Evolutionary conservation across 2,113 vertebrate species (phyloP), one percentile per base, ranked within the genome.

Genomic region (Colistium nudipinnis): DNA sequence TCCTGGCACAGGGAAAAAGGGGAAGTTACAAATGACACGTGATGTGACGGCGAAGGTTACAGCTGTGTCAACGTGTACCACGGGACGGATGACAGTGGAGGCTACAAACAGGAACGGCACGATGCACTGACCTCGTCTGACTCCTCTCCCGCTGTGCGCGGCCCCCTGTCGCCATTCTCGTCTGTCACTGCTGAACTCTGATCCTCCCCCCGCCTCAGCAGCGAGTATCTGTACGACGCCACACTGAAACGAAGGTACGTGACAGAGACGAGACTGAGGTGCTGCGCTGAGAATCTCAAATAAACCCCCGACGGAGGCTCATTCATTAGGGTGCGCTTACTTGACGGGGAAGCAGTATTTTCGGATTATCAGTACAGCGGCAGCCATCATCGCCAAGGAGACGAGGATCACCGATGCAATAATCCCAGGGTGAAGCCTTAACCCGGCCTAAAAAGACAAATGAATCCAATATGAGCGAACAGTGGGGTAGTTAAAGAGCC

Each of bases 311-410:
- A 24, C 70, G 68, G 62, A 63, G 38, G 49, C 71, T 74, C 70
- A 72, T 68, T 70, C n/a, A 59, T 65, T 61, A 27, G 79, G 67
- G 71, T 62, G 36, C 19, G 35, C 88, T 85, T 84, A 93, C 92
- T 86, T 92, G 76, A 87, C 84, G 39, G 74, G 87, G 78, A 88
- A 91, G 81, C 91, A 93, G 81, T 90, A 93, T 77, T 87, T 92
- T 65, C 81, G 81, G 71, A 93, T 88, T 73, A 93, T 90, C 76
- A 90, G 86, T 70, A 84, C 57, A 35, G 89, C 89, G 48, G 89
- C 85, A 56, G 81, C 66, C 24, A 83, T 12, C 17, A 89, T 89
- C 22, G 47, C 83, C 63, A 71, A 11, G 4, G 70, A 66, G 53
- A 92, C 87, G 13, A 91, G 64, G 59, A 91, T 66, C 76, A 93